phyloP scores from a whole-genome alignment of 2,797 vertebrate species.

The Harpagifer antarcticus region DNA sequence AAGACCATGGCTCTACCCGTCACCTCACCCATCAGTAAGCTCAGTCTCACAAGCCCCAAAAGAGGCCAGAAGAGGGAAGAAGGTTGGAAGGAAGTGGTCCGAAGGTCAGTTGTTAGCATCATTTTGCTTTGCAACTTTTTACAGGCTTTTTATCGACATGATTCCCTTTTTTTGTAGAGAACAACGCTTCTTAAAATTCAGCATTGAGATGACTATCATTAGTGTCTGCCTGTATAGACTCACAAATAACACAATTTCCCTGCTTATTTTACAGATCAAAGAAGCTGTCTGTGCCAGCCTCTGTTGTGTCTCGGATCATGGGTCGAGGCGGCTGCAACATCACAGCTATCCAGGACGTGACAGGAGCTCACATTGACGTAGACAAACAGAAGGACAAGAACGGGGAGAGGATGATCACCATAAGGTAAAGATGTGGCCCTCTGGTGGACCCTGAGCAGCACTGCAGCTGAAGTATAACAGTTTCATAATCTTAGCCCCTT shows the following conservation, averaged over 20 bases:
- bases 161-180: neutral
- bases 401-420: constrained; percentile 99
- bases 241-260: constrained; percentile 7
- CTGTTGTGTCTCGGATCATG: constrained; percentile 99
- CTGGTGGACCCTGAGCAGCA: constrained; percentile 35
- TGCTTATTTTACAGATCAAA: constrained; percentile 89
- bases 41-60: constrained; percentile 98
- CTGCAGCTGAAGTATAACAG: constrained; percentile 11
- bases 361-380: constrained; percentile 98
- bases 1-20: constrained; percentile 94
- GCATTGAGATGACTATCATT: neutral
- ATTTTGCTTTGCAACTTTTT: neutral
- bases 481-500: neutral
- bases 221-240: neutral
- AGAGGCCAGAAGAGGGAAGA: constrained; percentile 98
- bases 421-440: constrained; percentile 86
- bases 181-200: neutral
- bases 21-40: constrained; percentile 93
- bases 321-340: constrained; percentile 99
- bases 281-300: constrained; percentile 98
- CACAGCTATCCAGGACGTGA: constrained; percentile 98
- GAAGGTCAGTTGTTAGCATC: constrained; percentile 85
- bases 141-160: neutral
- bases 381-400: constrained; percentile 99
- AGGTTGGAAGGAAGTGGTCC: constrained; percentile 99